Evolutionary conservation across 2,888 invertebrate species (phyloP).

Genomic region (Pseudococcus jackbeardsleyi): DNA sequence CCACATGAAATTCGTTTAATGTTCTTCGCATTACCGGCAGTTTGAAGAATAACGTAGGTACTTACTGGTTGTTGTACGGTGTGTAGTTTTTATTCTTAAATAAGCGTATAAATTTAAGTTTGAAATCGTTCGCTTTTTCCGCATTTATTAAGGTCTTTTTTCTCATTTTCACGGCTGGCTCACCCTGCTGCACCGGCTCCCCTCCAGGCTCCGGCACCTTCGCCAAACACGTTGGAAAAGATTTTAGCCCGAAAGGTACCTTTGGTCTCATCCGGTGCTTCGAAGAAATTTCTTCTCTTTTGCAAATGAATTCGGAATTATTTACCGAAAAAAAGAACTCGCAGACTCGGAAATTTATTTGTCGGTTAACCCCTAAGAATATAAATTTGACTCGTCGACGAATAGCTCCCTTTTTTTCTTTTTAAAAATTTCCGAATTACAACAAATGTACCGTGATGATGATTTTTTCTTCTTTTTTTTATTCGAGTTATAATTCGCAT

Average conservation of each 20-base stretch:
- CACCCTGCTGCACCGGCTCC: neutral
- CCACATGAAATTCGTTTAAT: conserved; percentile 21
- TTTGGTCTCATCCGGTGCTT: conserved; percentile 44
- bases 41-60: conserved; percentile 27
- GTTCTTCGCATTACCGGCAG: conserved; percentile 3
- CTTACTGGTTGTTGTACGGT: neutral
- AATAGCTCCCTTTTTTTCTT: neutral
- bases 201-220: too few species aligned
- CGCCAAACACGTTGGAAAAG: neutral
- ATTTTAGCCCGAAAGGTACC: conserved; percentile 37
- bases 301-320: conserved; percentile 51
- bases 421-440: conserved; percentile 24
- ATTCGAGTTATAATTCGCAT: neutral
- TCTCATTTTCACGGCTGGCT: neutral
- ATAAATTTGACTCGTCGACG: conserved; percentile 40
- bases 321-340: conserved; percentile 47
- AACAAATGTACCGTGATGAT: conserved; percentile 20
- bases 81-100: conserved; percentile 27
- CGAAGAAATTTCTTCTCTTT: neutral
- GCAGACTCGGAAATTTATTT: conserved; percentile 46
- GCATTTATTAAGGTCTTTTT: conserved; percentile 26
- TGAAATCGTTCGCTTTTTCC: conserved; percentile 32
- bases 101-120: conserved; percentile 46
- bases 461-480: neutral
- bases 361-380: conserved; percentile 44